Conservation (phyloP, 2,113 vertebrate species). For the Bagarius yarrelli region DNA sequence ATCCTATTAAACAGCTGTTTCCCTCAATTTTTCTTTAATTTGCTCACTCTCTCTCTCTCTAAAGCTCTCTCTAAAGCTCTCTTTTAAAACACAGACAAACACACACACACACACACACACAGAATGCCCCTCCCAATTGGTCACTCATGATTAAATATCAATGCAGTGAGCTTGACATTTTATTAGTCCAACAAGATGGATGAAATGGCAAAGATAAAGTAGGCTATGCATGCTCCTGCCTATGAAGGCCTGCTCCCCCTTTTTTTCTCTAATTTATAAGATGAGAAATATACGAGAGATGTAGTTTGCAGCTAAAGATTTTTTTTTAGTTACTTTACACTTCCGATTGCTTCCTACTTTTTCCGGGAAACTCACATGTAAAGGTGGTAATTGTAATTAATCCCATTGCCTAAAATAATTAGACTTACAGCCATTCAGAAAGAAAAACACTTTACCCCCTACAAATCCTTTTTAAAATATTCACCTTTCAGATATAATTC, state of each 20-base stretch:
- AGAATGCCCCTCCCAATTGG: conserved; percentile 41
- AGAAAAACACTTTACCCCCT: no score
- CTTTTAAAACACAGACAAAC: not conserved
- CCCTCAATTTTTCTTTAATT: conserved; percentile 14
- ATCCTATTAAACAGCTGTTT: conserved; percentile 27
- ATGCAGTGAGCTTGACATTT: conserved; percentile 82
- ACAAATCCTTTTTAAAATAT: no score
- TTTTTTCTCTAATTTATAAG: conserved; percentile 42
- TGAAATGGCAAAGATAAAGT: conserved; percentile 82
- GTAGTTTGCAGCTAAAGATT: conserved; percentile 6
- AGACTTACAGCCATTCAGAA: no score
- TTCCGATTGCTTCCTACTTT: not conserved
- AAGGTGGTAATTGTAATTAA: no score
- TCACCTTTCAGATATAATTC: not conserved
- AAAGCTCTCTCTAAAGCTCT: not conserved
- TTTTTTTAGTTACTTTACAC: conserved; percentile 1
- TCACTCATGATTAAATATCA: conserved; percentile 83
- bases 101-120: conserved; percentile 23
- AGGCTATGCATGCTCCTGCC: conserved; percentile 74
- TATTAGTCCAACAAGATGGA: conserved; percentile 89
- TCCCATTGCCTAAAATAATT: no score
- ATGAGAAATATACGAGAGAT: conserved; percentile 15
- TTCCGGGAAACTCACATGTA: not conserved
- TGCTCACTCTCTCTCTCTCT: not conserved
- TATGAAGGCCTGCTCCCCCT: conserved; percentile 59